Evolutionary conservation across 1,140 invertebrate species (phyloP).

Genomic region (Drosophila equinoxialis): DNA sequence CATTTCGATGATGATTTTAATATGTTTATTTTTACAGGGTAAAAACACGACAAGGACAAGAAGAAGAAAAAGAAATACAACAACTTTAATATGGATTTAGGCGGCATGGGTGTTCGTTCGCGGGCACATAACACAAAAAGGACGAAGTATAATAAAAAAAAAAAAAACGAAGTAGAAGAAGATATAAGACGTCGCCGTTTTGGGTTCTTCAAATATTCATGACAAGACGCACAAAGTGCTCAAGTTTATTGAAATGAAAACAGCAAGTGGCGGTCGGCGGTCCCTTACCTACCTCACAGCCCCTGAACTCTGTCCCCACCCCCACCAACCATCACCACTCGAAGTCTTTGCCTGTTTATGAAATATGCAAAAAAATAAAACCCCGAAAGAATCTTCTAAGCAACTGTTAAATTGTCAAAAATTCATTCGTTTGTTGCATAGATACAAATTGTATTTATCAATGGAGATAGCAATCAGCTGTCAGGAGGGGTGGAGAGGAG

Average conservation of each 20-base stretch:
- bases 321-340: conserved; percentile 22
- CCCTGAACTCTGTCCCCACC: neutral
- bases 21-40: conserved; percentile 2
- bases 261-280: conserved; percentile 56
- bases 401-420: conserved; percentile 58
- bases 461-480: neutral
- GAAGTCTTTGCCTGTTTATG: conserved; percentile 48
- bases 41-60: neutral
- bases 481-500: neutral
- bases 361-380: conserved; percentile 62
- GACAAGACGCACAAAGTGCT: conserved; percentile 76
- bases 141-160: conserved; percentile 1
- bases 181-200: conserved; percentile 62
- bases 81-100: conserved; percentile 3
- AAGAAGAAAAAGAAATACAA: conserved; percentile 20
- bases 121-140: neutral
- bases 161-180: neutral
- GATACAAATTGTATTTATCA: conserved; percentile 21
- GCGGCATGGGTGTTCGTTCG: neutral
- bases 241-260: conserved; percentile 78
- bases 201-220: conserved; percentile 78
- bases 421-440: neutral
- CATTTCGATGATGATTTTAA: neutral
- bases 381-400: conserved; percentile 62
- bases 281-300: conserved; percentile 32